Evolutionary conservation across 2,113 vertebrate species (phyloP).

Genomic region (Actinemys pallida): DNA sequence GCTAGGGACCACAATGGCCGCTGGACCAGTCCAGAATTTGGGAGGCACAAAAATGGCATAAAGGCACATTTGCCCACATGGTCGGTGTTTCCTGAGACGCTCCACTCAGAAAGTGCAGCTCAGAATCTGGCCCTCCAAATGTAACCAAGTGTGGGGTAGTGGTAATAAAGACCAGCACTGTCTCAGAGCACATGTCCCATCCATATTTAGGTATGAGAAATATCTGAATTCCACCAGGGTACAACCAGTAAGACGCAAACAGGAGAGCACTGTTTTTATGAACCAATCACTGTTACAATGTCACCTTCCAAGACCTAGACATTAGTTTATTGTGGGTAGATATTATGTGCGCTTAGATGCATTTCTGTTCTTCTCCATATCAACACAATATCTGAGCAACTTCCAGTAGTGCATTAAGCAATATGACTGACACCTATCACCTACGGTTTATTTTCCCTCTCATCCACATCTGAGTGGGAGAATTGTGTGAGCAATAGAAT

Average conservation of each 20-base stretch:
- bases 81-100: background rate
- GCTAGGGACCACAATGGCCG: background rate
- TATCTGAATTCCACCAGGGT: background rate
- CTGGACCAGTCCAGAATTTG: background rate
- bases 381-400: slow-evolving; percentile 20
- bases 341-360: background rate
- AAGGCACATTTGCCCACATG: accelerated
- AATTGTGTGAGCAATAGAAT: background rate
- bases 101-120: background rate
- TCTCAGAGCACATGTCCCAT: background rate
- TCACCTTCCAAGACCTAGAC: background rate
- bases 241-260: background rate
- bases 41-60: background rate
- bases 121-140: accelerated
- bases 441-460: slow-evolving; percentile 14
- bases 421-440: slow-evolving; percentile 12
- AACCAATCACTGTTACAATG: background rate
- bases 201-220: background rate
- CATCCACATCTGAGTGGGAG: accelerated
- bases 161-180: background rate
- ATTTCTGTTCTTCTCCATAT: background rate
- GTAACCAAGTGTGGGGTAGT: background rate
- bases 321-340: background rate
- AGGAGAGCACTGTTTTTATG: background rate
- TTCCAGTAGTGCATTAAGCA: background rate